Percentiles rank a stretch among this genome's conserved stretches.
These are phyloP conservation scores for Axea sp. DNA, from an alignment of 2,888 invertebrate species.

Conservation along the genomic window DNA sequence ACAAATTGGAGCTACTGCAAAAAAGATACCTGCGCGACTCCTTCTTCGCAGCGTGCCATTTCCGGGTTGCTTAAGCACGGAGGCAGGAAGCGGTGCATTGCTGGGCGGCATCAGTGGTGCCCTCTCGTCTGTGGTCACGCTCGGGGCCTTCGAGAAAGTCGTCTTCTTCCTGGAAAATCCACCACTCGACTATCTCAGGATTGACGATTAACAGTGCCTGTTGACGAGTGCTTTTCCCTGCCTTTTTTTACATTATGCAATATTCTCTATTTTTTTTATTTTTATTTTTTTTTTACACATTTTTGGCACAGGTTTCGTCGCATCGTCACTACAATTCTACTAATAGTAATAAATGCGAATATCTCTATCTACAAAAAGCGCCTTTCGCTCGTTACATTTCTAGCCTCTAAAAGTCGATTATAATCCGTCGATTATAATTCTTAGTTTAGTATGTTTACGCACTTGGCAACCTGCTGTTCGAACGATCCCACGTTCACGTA, in stretches of 20 bases:
- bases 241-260: conserved; percentile 17
- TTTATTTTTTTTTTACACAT: conserved; percentile 18
- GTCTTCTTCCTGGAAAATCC: conserved; percentile 73
- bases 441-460: conserved; percentile 65
- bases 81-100: conserved; percentile 51
- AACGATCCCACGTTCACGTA: conserved; percentile 78
- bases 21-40: conserved; percentile 55
- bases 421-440: conserved; percentile 57
- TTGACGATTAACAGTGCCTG: conserved; percentile 63
- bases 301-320: conserved; percentile 42
- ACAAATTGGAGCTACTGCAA: too few relatives aligned
- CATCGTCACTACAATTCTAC: conserved; percentile 53
- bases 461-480: conserved; percentile 73
- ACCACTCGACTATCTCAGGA: conserved; percentile 67
- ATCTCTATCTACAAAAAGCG: conserved; percentile 50
- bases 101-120: conserved; percentile 63
- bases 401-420: conserved; percentile 41
- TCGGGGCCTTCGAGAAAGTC: conserved; percentile 71
- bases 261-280: conserved; percentile 15
- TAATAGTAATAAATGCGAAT: conserved; percentile 34
- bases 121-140: conserved; percentile 71
- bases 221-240: conserved; percentile 48
- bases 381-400: conserved; percentile 26
- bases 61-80: conserved; percentile 66
- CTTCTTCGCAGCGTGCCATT: conserved; percentile 63